These are phyloP conservation scores for Poeciliopsis retropinna DNA, from an alignment of 2,113 vertebrate species.

Conservation along the genomic window DNA sequence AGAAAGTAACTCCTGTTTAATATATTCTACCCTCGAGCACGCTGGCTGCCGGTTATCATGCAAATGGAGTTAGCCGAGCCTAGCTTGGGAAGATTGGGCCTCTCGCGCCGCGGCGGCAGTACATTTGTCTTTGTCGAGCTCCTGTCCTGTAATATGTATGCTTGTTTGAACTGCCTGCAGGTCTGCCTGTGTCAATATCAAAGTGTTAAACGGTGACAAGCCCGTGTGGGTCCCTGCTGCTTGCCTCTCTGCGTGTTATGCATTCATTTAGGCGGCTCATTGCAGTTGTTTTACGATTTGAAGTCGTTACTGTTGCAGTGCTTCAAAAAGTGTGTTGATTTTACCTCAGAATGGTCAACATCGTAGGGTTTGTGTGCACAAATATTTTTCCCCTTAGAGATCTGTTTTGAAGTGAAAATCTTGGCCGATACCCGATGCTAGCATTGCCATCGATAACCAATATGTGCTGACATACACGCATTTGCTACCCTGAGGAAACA, in stretches of 20 bases:
- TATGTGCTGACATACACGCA: too few relatives aligned
- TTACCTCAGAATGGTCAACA: too few relatives aligned
- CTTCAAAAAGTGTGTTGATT: too few relatives aligned
- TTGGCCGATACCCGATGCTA: too few relatives aligned
- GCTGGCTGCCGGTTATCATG: conserved; percentile 59
- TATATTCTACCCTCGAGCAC: conserved; percentile 52
- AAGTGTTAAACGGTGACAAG: conserved; percentile 38
- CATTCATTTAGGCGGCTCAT: too few relatives aligned
- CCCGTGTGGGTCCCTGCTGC: conserved; percentile 30
- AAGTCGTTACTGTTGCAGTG: background rate
- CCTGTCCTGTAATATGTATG: conserved; percentile 49
- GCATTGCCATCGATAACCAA: too few relatives aligned
- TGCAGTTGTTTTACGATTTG: background rate
- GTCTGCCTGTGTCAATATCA: conserved; percentile 46
- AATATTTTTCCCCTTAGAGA: background rate
- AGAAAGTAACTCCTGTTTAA: conserved; percentile 35
- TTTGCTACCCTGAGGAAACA: too few relatives aligned
- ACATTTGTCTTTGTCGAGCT: conserved; percentile 59
- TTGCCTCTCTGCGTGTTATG: conserved; percentile 6
- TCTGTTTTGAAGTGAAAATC: background rate
- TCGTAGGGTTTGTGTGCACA: too few relatives aligned
- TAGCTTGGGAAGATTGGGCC: conserved; percentile 36
- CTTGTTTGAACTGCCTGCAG: conserved; percentile 53
- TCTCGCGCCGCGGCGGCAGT: conserved; percentile 31
- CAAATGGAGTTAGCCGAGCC: conserved; percentile 53